phyloP scores from a whole-genome alignment of 1,140 invertebrate species.

The Amphibalanus amphitrite region DNA sequence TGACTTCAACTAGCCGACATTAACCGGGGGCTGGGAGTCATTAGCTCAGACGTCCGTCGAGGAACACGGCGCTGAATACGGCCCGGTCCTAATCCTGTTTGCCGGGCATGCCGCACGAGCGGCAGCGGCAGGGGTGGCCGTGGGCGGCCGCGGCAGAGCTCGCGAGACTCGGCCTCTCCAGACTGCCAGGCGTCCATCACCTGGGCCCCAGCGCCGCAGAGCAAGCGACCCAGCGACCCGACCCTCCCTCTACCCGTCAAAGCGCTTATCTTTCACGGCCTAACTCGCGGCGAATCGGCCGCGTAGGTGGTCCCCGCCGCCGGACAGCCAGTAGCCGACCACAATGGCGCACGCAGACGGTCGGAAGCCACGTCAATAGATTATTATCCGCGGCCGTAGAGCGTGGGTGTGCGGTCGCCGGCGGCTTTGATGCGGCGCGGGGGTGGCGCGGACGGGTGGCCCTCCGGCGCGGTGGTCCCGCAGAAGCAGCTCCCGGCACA shows the following conservation, averaged over 20 bases:
- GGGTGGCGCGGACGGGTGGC: no score
- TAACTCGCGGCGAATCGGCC: background rate
- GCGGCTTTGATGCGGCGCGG: background rate
- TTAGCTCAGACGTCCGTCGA: background rate
- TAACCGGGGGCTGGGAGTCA: background rate
- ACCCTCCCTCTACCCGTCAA: background rate
- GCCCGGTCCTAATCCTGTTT: background rate
- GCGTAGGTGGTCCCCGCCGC: background rate
- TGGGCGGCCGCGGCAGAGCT: background rate
- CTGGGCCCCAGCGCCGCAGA: no score
- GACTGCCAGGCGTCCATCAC: background rate
- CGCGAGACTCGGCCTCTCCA: background rate
- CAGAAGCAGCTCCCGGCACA: no score
- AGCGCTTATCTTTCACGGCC: slow-evolving; percentile 1
- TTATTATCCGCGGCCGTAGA: background rate
- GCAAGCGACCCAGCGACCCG: no score
- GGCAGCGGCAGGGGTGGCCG: no score
- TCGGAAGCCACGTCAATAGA: background rate
- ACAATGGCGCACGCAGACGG: background rate
- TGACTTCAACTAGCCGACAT: background rate
- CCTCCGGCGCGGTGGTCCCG: no score
- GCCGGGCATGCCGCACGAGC: no score
- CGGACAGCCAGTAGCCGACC: no score
- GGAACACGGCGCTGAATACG: background rate
- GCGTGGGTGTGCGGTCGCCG: background rate